These are phyloP conservation scores for Lagopus leucura DNA, from an alignment of 2,113 vertebrate species.

Conservation along the genomic window DNA sequence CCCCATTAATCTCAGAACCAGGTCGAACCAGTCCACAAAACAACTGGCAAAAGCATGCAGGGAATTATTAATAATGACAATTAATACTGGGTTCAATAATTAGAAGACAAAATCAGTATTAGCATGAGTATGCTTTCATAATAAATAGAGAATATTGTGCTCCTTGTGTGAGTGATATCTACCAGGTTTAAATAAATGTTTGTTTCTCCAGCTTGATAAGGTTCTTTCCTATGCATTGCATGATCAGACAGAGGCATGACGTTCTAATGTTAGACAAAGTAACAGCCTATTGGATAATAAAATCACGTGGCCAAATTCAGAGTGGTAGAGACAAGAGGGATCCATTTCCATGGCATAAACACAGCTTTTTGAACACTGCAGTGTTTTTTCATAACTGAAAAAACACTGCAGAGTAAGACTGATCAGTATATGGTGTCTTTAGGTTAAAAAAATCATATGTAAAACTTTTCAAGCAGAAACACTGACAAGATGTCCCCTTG, in stretches of 20 bases:
- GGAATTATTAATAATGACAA: no score
- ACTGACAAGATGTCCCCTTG: not conserved
- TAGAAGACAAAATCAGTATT: not conserved
- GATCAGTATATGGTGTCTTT: not conserved
- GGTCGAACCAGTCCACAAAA: no score
- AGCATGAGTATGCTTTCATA: not conserved
- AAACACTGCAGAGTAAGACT: not conserved
- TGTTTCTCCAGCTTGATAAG: not conserved
- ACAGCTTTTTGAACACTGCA: not conserved
- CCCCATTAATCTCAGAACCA: no score
- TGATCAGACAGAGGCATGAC: not conserved
- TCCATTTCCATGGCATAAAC: not conserved
- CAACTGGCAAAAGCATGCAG: not conserved
- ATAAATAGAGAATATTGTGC: not conserved
- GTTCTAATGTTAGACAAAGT: conserved; percentile 30
- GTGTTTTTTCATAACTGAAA: not conserved
- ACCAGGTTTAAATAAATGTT: not conserved
- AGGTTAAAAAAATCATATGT: not conserved
- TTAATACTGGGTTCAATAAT: not conserved
- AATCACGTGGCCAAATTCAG: conserved; percentile 16
- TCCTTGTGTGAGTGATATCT: not conserved
- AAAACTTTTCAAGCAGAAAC: not conserved
- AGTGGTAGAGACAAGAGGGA: not conserved
- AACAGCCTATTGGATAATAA: conserved; percentile 27
- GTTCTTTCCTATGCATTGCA: not conserved